Base-by-base conservation (phyloP, 2,797 vertebrate species). In the Hypotaenidia philippensis region DNA sequence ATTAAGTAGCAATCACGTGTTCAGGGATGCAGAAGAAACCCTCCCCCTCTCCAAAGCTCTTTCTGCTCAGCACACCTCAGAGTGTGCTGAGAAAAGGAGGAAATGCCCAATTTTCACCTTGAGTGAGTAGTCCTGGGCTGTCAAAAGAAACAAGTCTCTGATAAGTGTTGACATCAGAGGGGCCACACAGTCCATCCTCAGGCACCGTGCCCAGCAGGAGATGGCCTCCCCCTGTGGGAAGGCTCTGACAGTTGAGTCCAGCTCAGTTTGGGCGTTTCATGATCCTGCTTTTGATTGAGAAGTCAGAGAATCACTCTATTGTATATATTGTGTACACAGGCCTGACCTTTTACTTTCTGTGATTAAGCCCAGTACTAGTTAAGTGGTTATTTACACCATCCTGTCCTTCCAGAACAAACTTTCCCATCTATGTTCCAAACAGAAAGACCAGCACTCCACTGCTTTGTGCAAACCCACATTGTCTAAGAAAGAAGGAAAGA, bases 371-470 rank as follows among this genome's bases (percentile, higher is more conserved):
- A 64, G 47, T 9, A 26, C 38, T 69, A 29, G 26, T 59, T 36
- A 83, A 71, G 65, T 19, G 21, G n/a, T 80, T 94, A 83, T 92
- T 93, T 91, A 91, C 36, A 59, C 29, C 41, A 71, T 4, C 3
- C 41, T 60, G 11, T 72, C 44, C 80, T 84, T 18, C 52, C 66
- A 64, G 83, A 87, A 84, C 56, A 94, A 93, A 87, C 64, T 92
- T 66, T 76, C 59, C 63, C 10, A 4, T 88, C 70, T 50, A 14
- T 23, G 45, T 21, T 82, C 61, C 71, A 87, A 93, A 90, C 70
- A 91, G 59, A 87, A 76, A 78, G 50, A 47, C 22, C 21, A 47
- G 26, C 21, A 44, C 26, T 34, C 10, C 15, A 20, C 4, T 29
- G 26, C 44, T 27, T 6, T 60, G 56, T 63, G 34, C n/a, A 96